Base-by-base conservation (phyloP, 2,888 invertebrate genomes). In the Cryptocephalus primarius region DNA sequence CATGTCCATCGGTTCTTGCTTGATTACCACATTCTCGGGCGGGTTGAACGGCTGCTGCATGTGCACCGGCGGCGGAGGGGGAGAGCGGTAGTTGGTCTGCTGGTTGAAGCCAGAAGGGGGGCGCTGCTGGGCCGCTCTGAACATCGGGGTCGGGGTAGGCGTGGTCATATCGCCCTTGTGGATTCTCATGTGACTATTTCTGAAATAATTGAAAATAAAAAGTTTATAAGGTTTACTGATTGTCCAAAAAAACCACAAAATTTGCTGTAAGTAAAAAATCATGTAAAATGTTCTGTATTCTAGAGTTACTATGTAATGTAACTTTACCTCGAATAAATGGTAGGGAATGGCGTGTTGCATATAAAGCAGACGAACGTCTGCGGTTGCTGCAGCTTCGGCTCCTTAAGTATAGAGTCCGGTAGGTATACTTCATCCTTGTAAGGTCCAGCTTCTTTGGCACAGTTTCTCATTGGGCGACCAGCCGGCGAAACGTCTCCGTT, bases 121-220 rank as follows among this genome's bases (percentile, higher is more conserved):
- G 11, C 46, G 33, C 22, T 22, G 22, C 22, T 22, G 22, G 6
- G 22, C 22, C 13, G 43, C 40, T 32, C 13, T 44, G 13, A 22
- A 44, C 11, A 46, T 44, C 9, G 52, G 46, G 34, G 49, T 11
- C 4, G 36, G 36, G 36, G 50, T 47, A 43, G 45, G 46, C 11
- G 51, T 41, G 31, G 33, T 11, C 11, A 32, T 22, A 1, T 63
- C 67, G 10, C 62, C 60, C 48, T 69, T 70, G 51, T 71, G 71
- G 13, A 71, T 68, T 13, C 71, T 59, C 71, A 71, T 71, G 55
- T 71, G 71, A 48, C 67, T 68, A 48, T 70, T 70, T 34, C 60
- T 42, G 22, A 22, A 22, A 22, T 22, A 6, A 22, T 22, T 2
- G 6, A 22, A 22, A 6, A 6, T 4, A 22, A 22, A 22, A 22